Conservation (phyloP, 2,888 invertebrate species). For the Mesoligia furuncula region DNA sequence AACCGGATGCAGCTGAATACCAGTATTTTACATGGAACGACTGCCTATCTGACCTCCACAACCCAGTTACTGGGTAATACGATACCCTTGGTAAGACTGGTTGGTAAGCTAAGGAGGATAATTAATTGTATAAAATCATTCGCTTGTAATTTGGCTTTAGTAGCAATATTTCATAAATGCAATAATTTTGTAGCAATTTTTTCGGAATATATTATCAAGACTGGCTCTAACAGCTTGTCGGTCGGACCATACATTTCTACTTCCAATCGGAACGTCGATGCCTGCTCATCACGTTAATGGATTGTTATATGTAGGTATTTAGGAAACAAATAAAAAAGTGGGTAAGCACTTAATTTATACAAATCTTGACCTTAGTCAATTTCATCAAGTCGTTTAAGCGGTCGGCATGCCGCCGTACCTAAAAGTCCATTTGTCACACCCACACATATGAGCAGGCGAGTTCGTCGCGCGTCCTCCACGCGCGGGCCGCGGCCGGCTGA, state of each 20-base stretch:
- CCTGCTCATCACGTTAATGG: neutral
- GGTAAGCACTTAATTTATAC: neutral
- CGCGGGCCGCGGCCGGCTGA: constrained; percentile 73
- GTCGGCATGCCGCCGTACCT: neutral
- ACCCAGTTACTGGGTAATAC: too few species aligned
- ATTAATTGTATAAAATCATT: neutral
- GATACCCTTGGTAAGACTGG: too few species aligned
- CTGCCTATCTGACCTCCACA: too few species aligned
- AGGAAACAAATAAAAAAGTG: constrained; percentile 11
- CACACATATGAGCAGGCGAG: constrained; percentile 54
- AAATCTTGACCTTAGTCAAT: constrained; percentile 59
- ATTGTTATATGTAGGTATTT: neutral
- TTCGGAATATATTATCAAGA: neutral
- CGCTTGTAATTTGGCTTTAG: neutral
- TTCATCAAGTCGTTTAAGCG: constrained; percentile 30
- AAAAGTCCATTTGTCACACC: constrained; percentile 65
- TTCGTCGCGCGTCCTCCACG: constrained; percentile 73
- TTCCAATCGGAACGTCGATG: neutral
- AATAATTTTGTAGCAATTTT: neutral
- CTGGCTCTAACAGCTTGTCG: neutral
- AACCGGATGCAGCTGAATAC: too few species aligned
- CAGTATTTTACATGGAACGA: too few species aligned
- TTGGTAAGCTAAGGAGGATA: too few species aligned
- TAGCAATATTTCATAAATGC: neutral
- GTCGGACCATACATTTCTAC: neutral